Evolutionary conservation across 2,797 vertebrate genomes (phyloP).

Genomic region (Xiphorhynchus erythropygius): DNA sequence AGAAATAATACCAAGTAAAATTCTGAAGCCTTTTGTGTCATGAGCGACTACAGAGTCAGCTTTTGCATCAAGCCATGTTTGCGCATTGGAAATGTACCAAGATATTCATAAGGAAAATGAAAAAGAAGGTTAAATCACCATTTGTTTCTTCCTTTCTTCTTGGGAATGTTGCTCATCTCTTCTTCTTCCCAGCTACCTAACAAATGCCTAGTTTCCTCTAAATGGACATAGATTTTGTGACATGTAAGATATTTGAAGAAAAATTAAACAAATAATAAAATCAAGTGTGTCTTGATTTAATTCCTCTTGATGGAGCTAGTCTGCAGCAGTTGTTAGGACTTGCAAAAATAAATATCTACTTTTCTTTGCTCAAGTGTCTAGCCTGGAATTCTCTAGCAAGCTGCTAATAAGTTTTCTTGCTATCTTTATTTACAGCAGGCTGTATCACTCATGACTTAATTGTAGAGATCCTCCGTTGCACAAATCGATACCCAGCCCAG

Average conservation of each 20-base stretch:
- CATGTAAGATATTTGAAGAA: neutral
- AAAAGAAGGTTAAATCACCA: neutral
- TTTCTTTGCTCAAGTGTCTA: neutral
- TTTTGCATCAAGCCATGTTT: neutral
- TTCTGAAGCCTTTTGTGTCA: neutral
- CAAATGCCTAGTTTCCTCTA: neutral
- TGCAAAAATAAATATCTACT: neutral
- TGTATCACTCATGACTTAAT: conserved; percentile 71
- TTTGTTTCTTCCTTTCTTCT: neutral
- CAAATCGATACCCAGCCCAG: conserved; percentile 23
- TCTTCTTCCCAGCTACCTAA: neutral
- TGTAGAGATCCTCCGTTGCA: conserved; percentile 51
- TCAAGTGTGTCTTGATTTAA: neutral
- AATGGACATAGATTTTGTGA: neutral
- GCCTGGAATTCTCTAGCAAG: conserved; percentile 12
- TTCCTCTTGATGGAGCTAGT: conserved; percentile 68
- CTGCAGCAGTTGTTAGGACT: conserved; percentile 23
- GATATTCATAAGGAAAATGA: neutral
- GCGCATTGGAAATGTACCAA: neutral
- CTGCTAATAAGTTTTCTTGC: conserved; percentile 46
- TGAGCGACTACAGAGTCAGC: neutral
- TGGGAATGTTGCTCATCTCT: neutral
- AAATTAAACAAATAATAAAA: neutral
- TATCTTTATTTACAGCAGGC: conserved; percentile 71
- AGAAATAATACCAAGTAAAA: neutral